Percentiles rank a stretch among this genome's conserved stretches.
Evolutionary conservation across 2,113 vertebrate species (phyloP).

Genomic region (Menidia beryllina): DNA sequence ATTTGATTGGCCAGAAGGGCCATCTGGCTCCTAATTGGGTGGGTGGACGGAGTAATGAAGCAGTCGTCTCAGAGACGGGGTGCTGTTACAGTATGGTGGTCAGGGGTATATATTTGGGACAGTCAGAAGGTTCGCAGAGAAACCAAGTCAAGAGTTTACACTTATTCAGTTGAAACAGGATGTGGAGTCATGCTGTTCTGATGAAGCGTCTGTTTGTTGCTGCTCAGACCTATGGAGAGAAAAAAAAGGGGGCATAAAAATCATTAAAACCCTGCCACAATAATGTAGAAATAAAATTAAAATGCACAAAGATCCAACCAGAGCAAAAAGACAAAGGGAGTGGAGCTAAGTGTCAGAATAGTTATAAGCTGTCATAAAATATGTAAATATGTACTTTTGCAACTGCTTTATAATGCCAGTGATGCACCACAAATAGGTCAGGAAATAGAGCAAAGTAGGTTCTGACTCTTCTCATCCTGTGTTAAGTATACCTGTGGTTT

Average conservation of each 20-base stretch:
- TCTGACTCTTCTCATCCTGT: constrained; percentile 73
- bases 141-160: constrained; percentile 49
- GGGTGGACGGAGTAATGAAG: constrained; percentile 86
- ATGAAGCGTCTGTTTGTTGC: constrained; percentile 42
- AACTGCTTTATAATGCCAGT: constrained; percentile 53
- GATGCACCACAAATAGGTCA: constrained; percentile 76
- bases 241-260: constrained; percentile 44
- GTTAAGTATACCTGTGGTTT: constrained; percentile 72
- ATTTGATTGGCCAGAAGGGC: constrained; percentile 95
- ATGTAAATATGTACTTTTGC: constrained; percentile 52
- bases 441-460: constrained; percentile 69
- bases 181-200: constrained; percentile 65
- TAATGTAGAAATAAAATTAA: constrained; percentile 20
- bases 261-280: constrained; percentile 18
- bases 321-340: neutral
- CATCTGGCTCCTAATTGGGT: constrained; percentile 96
- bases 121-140: constrained; percentile 87
- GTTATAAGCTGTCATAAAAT: constrained; percentile 34
- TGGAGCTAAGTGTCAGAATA: constrained; percentile 3
- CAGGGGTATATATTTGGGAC: constrained; percentile 89
- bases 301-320: neutral
- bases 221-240: constrained; percentile 60
- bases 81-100: constrained; percentile 86
- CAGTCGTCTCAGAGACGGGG: constrained; percentile 87
- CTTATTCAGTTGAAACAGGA: constrained; percentile 67